Evolutionary conservation across 2,797 vertebrate genomes (phyloP), one percentile per base, ranked within the genome.

Genomic region (Jordanella pulchra): DNA sequence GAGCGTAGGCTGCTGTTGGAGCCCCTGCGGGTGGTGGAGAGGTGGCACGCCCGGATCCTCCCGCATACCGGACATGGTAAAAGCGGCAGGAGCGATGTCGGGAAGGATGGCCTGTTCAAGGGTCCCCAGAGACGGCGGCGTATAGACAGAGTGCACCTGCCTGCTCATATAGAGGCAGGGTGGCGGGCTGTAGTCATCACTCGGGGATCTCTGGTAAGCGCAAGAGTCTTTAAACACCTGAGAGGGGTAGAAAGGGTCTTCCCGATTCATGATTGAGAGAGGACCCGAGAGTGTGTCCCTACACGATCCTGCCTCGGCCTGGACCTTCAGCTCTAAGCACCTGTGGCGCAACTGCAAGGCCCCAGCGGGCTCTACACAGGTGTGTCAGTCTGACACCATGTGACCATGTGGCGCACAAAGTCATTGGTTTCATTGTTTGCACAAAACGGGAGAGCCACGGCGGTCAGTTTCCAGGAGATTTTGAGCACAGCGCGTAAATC

Each of bases 161-260:
- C 97, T 90, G 83, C 95, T 94, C 96, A 99, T 95, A 87, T 98
- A 99, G 58, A 98, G 95, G 87, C 98, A 99, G 47, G 97, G 96
- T 1, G 98, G 97, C 64, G 97, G 98, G 69, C 94, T 95, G 93
- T 95, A 98, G 74, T 97, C 97, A 75, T 96, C 96, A 18, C 83
- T 90, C 21, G 93, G 96, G 21, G 92, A 58, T 75, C 96, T 93
- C 94, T 99, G 97, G 86, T 96, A 99, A 17, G 93, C 95, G 25
- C 97, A 99, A 1, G 97, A 90, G 77, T 99, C 97, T 91, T 98
- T 99, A 91, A 97, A 99, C 68, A 98, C 94, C 85, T 95, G 96
- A 72, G 95, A 85, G 32, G 95, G 91, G 79, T 96, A 99, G 86
- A 95, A 99, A 65, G 96, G 95, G 67, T 97, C 96, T 82, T 99